These are phyloP conservation scores for Rambutsinella grinnellia DNA, from an alignment of 2,888 invertebrate genomes.

Conservation along the genomic window DNA sequence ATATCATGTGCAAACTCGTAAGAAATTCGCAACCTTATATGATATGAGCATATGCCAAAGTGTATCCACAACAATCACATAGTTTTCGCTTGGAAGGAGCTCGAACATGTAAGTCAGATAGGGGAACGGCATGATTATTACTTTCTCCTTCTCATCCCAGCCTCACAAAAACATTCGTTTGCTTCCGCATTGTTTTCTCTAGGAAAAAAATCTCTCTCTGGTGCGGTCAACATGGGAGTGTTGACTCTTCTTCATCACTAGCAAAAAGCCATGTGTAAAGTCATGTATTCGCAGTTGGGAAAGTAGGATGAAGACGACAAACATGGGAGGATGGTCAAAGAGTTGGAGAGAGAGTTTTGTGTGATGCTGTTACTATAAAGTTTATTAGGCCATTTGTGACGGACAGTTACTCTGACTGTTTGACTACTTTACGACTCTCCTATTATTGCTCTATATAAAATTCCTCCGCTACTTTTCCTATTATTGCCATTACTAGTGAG, in stretches of 20 bases:
- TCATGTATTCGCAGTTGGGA: not conserved
- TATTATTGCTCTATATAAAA: constrained; percentile 32
- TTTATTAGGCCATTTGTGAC: constrained; percentile 64
- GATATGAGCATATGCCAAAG: too few relatives aligned
- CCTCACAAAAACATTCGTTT: too few relatives aligned
- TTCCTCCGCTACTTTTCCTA: constrained; percentile 13
- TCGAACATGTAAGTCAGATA: too few relatives aligned
- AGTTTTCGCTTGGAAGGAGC: too few relatives aligned
- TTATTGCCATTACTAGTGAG: not conserved
- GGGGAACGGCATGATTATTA: too few relatives aligned
- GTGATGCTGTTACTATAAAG: constrained; percentile 46
- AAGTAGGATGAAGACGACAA: not conserved
- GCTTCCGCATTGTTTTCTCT: too few relatives aligned
- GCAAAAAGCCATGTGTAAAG: not conserved
- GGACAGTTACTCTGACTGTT: constrained; percentile 59
- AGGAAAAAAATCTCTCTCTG: too few relatives aligned
- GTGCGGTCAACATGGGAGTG: not conserved
- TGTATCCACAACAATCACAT: too few relatives aligned
- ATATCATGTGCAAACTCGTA: too few relatives aligned
- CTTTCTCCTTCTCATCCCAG: too few relatives aligned
- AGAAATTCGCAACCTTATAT: too few relatives aligned
- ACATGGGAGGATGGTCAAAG: not conserved
- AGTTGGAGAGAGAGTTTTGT: not conserved
- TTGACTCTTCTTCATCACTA: not conserved
- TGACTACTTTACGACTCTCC: constrained; percentile 55